Conservation (phyloP, 2,888 invertebrate genomes). For the Hedychridium roseum region DNA sequence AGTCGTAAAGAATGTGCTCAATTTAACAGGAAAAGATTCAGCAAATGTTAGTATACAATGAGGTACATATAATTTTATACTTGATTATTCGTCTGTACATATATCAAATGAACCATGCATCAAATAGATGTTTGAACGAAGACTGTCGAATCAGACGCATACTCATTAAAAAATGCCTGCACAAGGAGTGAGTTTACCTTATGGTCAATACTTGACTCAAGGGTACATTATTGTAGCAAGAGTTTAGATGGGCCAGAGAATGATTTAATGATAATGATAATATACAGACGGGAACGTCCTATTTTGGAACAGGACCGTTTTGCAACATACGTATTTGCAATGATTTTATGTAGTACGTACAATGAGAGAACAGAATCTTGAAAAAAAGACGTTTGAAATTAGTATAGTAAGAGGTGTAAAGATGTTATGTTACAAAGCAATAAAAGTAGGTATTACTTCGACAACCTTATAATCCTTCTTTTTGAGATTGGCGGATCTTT, state of each 20-base stretch:
- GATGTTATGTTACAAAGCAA: no score
- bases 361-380: no score
- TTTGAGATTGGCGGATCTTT: not conserved
- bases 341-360: no score
- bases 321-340: no score
- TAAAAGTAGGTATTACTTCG: no score
- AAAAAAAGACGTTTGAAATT: no score
- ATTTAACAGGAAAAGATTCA: constrained; percentile 30
- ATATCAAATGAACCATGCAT: constrained; percentile 42
- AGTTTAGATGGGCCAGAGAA: constrained; percentile 29
- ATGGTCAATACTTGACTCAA: constrained; percentile 23
- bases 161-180: constrained; percentile 24
- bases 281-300: constrained; percentile 32
- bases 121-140: constrained; percentile 34
- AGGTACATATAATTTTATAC: constrained; percentile 21
- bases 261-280: constrained; percentile 22
- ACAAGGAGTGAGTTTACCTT: constrained; percentile 16
- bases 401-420: no score
- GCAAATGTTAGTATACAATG: constrained; percentile 19
- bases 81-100: no score
- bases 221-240: constrained; percentile 23
- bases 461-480: not conserved
- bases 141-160: constrained; percentile 25
- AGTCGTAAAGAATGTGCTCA: constrained; percentile 29
- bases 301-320: constrained; percentile 38